Conservation (phyloP, 2,797 vertebrate genomes). For the Acipenser oxyrinchus region DNA sequence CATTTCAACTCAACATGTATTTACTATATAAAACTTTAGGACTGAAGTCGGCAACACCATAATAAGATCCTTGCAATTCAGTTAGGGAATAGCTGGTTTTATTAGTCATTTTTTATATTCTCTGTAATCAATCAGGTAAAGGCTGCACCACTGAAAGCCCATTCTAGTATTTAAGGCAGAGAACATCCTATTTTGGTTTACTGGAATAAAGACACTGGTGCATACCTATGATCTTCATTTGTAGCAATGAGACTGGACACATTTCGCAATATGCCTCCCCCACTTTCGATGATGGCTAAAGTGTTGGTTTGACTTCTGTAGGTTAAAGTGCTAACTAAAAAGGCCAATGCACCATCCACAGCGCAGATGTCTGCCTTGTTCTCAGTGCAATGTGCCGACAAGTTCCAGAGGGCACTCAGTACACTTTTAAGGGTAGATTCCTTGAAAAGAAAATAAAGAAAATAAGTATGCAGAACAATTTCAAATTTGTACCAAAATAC, state of each 20-base stretch:
- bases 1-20: too few species aligned
- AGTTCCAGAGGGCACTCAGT: constrained; percentile 94
- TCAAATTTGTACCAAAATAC: too few species aligned
- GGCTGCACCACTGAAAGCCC: too few species aligned
- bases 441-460: constrained; percentile 48
- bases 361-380: constrained; percentile 96
- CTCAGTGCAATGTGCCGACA: constrained; percentile 96
- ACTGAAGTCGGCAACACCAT: too few species aligned
- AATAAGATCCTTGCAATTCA: too few species aligned
- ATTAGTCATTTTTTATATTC: too few species aligned
- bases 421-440: constrained; percentile 97
- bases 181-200: too few species aligned
- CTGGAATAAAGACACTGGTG: neutral
- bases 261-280: constrained; percentile 91
- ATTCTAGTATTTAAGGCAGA: too few species aligned
- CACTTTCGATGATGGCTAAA: constrained; percentile 95
- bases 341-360: constrained; percentile 85
- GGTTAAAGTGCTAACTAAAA: constrained; percentile 85
- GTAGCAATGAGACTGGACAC: constrained; percentile 97
- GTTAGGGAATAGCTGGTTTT: too few species aligned
- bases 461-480: neutral
- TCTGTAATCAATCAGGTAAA: too few species aligned
- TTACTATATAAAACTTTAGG: too few species aligned
- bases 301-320: constrained; percentile 96
- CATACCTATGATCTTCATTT: constrained; percentile 89